These are phyloP conservation scores for Scolopax rusticola DNA, from an alignment of 2,797 vertebrate genomes.

Conservation along the genomic window DNA sequence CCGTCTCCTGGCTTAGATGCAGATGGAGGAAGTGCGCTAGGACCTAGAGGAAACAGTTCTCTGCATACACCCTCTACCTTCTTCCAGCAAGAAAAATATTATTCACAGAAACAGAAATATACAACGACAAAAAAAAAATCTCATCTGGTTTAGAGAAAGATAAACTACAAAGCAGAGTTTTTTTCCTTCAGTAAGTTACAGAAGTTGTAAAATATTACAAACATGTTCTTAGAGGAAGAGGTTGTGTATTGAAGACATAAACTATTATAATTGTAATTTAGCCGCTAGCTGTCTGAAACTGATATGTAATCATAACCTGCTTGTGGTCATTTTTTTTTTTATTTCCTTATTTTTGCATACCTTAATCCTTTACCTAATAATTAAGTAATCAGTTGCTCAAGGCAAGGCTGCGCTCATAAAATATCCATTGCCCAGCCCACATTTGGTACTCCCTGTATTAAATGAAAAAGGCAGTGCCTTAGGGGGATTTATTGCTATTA, in stretches of 20 bases:
- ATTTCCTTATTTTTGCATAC: not conserved
- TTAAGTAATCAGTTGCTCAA: constrained; percentile 16
- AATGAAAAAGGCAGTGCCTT: not conserved
- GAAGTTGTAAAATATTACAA: not conserved
- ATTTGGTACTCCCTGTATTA: not conserved
- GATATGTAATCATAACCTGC: not conserved
- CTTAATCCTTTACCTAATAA: constrained; percentile 14
- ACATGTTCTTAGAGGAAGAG: not conserved
- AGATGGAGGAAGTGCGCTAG: constrained; percentile 82
- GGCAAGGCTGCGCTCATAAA: constrained; percentile 26
- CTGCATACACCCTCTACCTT: constrained; percentile 85
- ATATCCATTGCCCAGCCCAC: constrained; percentile 2
- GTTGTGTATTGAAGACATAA: not conserved
- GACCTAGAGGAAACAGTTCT: constrained; percentile 85
- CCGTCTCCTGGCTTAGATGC: constrained; percentile 57
- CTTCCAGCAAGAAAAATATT: constrained; percentile 68
- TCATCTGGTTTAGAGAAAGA: not conserved
- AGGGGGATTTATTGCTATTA: not conserved
- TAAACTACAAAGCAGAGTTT: constrained; percentile 7
- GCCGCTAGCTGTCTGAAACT: not conserved
- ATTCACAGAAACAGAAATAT: constrained; percentile 53
- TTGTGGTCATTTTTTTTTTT: not conserved
- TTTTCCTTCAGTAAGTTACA: not conserved
- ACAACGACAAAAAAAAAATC: not conserved
- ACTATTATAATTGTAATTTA: not conserved